phyloP scores from a whole-genome alignment of 2,113 vertebrate species.

The Corythaeola cristata region DNA sequence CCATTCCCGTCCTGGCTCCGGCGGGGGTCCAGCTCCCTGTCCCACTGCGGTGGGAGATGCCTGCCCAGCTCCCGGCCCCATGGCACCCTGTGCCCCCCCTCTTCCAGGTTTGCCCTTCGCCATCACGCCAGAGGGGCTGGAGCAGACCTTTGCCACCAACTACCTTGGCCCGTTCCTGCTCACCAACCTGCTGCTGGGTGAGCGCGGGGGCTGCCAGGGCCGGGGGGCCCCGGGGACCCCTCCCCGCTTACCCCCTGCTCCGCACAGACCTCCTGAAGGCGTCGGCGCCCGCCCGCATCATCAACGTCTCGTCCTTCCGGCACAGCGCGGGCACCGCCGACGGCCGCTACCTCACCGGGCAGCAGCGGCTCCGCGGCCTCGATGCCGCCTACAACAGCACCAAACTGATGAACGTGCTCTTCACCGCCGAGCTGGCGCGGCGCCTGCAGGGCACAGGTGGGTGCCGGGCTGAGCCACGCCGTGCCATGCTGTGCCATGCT shows the following conservation, averaged over 20 bases:
- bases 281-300: conserved; percentile 78
- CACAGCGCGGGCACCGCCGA: conserved; percentile 75
- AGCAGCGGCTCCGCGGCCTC: not conserved
- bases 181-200: conserved; percentile 87
- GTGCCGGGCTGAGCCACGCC: not conserved
- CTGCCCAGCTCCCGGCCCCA: not conserved
- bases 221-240: fast-evolving
- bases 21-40: fast-evolving
- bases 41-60: fast-evolving
- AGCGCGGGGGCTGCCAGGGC: not conserved
- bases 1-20: fast-evolving
- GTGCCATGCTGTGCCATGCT: not conserved
- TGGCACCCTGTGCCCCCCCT: fast-evolving
- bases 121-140: conserved; percentile 81
- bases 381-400: conserved; percentile 76
- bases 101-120: conserved; percentile 75
- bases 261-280: conserved; percentile 77
- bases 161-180: conserved; percentile 88
- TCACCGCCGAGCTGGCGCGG: conserved; percentile 80
- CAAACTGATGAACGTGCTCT: conserved; percentile 87
- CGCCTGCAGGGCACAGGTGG: conserved; percentile 83
- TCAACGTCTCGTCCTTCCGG: conserved; percentile 80
- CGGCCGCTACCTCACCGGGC: conserved; percentile 74
- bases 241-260: not conserved
- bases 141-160: conserved; percentile 83